Conservation (phyloP, 2,888 invertebrate species). For the Pyrrhosoma nymphula region DNA sequence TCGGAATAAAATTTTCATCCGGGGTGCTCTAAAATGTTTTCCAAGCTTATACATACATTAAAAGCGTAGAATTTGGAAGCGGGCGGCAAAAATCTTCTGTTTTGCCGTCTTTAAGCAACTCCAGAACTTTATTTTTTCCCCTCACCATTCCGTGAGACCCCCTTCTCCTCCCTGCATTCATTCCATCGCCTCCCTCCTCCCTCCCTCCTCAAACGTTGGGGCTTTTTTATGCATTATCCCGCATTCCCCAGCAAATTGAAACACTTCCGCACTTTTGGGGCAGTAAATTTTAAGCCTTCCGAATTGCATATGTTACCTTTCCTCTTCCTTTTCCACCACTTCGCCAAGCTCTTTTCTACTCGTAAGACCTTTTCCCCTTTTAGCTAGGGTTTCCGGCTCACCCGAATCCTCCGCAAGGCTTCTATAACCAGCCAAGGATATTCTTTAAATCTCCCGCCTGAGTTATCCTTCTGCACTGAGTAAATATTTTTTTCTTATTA, state of each 20-base stretch:
- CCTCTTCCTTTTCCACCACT: not conserved
- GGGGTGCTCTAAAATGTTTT: not conserved
- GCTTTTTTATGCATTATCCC: conserved; percentile 13
- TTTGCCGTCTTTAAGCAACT: not conserved
- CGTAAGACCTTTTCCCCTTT: too few species aligned
- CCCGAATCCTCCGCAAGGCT: too few species aligned
- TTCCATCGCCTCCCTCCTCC: not conserved
- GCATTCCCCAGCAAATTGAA: conserved; percentile 47
- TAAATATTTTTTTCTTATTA: too few species aligned
- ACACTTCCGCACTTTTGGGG: conserved; percentile 15
- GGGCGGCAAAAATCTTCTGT: not conserved
- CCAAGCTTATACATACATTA: not conserved
- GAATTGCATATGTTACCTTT: conserved; percentile 29
- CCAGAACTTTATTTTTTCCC: not conserved
- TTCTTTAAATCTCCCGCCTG: too few species aligned
- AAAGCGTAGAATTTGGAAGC: not conserved
- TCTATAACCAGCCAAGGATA: too few species aligned
- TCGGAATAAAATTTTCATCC: not conserved
- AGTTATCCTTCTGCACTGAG: too few species aligned
- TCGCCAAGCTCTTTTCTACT: not conserved
- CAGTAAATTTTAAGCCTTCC: conserved; percentile 7
- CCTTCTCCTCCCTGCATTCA: not conserved
- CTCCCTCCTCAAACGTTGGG: not conserved
- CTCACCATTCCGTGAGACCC: not conserved
- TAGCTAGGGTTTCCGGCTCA: too few species aligned